Evolutionary conservation across 2,888 invertebrate genomes (phyloP).

Genomic region (Folsomia manolachei): DNA sequence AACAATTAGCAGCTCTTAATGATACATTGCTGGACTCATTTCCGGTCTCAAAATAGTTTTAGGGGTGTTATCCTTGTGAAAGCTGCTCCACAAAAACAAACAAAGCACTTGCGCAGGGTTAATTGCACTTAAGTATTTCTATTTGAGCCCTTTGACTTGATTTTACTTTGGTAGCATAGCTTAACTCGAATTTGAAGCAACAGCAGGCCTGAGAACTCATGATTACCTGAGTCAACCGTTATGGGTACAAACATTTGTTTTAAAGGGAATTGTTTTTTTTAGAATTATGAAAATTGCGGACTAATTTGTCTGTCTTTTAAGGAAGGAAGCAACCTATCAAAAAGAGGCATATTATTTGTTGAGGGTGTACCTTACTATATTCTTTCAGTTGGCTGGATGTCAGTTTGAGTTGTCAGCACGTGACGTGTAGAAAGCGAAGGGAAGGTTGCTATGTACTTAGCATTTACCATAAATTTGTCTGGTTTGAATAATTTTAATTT

Average conservation of each 20-base stretch:
- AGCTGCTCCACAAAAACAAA: not conserved
- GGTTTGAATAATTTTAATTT: not conserved
- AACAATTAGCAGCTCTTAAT: conserved; percentile 34
- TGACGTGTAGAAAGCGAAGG: too few relatives aligned
- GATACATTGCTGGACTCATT: conserved; percentile 17
- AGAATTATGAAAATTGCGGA: conserved; percentile 19
- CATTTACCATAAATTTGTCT: not conserved
- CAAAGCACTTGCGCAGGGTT: too few relatives aligned
- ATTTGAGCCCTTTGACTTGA: not conserved
- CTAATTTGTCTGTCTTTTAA: conserved; percentile 18
- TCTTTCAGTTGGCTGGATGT: not conserved
- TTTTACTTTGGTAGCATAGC: not conserved
- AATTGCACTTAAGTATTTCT: too few relatives aligned
- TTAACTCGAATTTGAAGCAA: not conserved
- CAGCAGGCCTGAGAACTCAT: too few relatives aligned
- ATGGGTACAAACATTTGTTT: not conserved
- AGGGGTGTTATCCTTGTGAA: not conserved
- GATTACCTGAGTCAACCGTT: not conserved
- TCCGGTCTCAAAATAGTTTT: not conserved
- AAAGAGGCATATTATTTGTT: too few relatives aligned
- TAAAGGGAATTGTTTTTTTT: conserved; percentile 12
- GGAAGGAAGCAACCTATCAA: conserved; percentile 17
- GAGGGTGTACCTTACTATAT: too few relatives aligned
- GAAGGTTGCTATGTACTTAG: not conserved
- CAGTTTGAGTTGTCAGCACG: not conserved